These are phyloP conservation scores for Alligator sinensis DNA, from an alignment of 2,113 vertebrate genomes.

Conservation along the genomic window DNA sequence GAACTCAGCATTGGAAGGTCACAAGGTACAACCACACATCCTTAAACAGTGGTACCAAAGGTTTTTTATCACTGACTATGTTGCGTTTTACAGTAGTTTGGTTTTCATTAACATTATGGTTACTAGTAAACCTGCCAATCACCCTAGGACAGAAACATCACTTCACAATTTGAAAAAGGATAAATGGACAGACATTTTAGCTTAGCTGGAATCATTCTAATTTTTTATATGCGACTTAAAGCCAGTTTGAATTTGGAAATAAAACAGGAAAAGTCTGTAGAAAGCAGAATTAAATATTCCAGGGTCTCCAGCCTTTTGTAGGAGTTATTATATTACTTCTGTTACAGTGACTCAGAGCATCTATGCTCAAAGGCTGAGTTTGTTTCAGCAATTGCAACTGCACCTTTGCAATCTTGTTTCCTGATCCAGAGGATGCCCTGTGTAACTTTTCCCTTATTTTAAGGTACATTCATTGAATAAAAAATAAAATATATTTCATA, in stretches of 20 bases:
- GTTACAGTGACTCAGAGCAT: conserved; percentile 40
- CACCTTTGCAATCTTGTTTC: conserved; percentile 20
- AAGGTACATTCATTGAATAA: not conserved
- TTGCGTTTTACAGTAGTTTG: not conserved
- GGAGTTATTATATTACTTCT: conserved; percentile 42
- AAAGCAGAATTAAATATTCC: conserved; percentile 34
- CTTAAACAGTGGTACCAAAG: not conserved
- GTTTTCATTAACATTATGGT: not conserved
- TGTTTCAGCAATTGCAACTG: conserved; percentile 35
- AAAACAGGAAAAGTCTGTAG: conserved; percentile 25
- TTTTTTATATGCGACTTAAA: not conserved
- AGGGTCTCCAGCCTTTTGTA: conserved; percentile 3
- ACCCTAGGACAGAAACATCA: conserved; percentile 1
- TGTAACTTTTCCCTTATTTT: not conserved
- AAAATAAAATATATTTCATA: too few species aligned
- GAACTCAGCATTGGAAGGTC: not conserved
- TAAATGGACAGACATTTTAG: not conserved
- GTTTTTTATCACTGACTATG: not conserved
- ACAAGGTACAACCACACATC: not conserved
- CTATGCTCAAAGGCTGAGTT: conserved; percentile 27
- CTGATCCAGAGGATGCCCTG: not conserved
- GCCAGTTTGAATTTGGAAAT: not conserved
- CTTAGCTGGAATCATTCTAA: not conserved
- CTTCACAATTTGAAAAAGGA: not conserved
- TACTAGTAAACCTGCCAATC: not conserved